phyloP scores from a whole-genome alignment of 2,113 vertebrate species.

The Actenoides lindsayi region DNA sequence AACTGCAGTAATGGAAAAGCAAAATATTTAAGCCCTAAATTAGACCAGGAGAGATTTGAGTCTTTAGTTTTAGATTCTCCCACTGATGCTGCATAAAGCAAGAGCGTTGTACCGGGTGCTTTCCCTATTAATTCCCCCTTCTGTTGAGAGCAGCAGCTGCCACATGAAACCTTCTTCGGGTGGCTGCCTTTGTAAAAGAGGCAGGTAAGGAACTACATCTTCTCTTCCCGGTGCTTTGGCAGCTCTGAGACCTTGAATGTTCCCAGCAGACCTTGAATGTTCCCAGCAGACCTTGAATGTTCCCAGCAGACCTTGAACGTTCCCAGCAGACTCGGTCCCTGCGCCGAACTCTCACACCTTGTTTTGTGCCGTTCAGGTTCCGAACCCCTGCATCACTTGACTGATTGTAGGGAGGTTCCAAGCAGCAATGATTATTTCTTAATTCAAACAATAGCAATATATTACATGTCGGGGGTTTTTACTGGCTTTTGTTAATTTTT shows the following conservation, averaged over 20 bases:
- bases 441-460: not conserved
- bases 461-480: not conserved
- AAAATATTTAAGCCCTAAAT: not conserved
- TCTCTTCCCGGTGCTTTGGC: not conserved
- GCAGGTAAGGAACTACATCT: not conserved
- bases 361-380: not conserved
- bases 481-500: not conserved
- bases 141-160: slow-evolving; percentile 1
- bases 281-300: not conserved
- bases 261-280: not conserved
- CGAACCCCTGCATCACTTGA: not conserved
- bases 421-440: not conserved
- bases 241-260: not conserved
- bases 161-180: not conserved
- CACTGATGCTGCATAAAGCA: not conserved
- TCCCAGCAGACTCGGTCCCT: rapidly evolving
- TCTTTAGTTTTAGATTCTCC: not conserved
- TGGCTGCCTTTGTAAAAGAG: not conserved
- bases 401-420: not conserved
- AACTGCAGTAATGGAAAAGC: not conserved
- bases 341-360: not conserved
- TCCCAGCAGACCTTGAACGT: not conserved
- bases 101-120: not conserved
- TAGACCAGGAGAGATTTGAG: not conserved
- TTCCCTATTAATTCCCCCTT: not conserved